Base-by-base conservation (phyloP, 2,797 vertebrate species). In the Sylvia borin region DNA sequence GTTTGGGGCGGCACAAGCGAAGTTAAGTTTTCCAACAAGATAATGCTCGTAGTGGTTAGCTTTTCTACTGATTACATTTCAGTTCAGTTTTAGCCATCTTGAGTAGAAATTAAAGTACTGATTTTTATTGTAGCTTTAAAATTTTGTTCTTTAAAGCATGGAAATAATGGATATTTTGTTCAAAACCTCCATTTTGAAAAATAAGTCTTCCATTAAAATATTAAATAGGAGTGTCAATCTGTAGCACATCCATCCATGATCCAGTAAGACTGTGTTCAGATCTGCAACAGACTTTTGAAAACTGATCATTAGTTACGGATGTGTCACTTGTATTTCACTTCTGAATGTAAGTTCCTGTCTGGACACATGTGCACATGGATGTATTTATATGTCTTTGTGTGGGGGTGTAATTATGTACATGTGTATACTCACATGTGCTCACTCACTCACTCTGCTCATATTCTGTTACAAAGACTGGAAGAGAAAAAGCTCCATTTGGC, bases 371-470 rank as follows among this genome's bases (percentile, higher is more conserved):
- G 26, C 32, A 11, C 4, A 0, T 25, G 15, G 25, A 18, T 53
- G 8, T 58, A 4, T 51, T 21, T 31, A 1, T 27, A 4, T 51
- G n/a, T 29, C 18, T 65, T 34, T 32, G 29, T 71, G n/a, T 31
- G 13, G 9, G 4, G 38, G 6, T 26, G 9, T 13, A 48, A 11
- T n/a, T 25, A 18, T 18, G 11, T 15, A n/a, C 3, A 2, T 3
- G 4, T 22, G 18, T 26, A 1, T 29, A 24, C 20, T 13, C 27
- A 36, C 9, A 3, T 4, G 1, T 18, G 12, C 16, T 25, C 10
- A 10, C 27, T 16, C 12, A 12, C 16, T 34, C 4, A 9, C 27
- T 51, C n/a, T 62, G 18, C n/a, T 76, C 7, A 1, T 48, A 9
- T 16, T 65, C 12, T 32, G 12, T 61, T 53, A 61, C 3, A 27